Base-by-base conservation (phyloP, 2,797 vertebrate species). In the Liasis olivaceus region DNA sequence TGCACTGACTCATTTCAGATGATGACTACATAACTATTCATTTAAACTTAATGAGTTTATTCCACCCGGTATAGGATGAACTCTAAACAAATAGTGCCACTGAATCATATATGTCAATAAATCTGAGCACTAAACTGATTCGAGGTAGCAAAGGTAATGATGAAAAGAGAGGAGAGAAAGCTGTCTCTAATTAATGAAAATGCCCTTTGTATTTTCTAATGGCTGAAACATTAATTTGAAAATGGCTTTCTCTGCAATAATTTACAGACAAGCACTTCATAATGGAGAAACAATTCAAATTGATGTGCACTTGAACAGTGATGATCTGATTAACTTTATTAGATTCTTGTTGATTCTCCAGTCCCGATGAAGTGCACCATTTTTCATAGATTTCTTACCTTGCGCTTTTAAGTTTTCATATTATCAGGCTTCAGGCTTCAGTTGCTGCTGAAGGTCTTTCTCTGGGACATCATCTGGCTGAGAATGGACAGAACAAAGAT, bases 261-360 rank as follows among this genome's bases (percentile, higher is more conserved):
- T 98, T 98, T 97, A 96, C 95, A 97, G 97, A 97, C 97, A 98
- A 98, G 97, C 96, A 97, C 94, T 97, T 97, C 96, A 97, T 98
- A 97, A 98, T 98, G 97, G 95, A 93, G 97, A 97, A 98, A 98
- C 97, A 98, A 98, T 98, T 98, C 97, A 97, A 98, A 98, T 98
- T 97, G 97, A 98, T 98, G 97, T 96, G 97, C 97, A 97, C 95
- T 95, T 90, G 91, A 97, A 97, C 0, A 60, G 92, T 96, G 97
- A 97, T 98, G 97, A 98, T 98, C 97, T 97, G 97, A 98, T 98
- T 98, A 98, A 97, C 97, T 97, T 96, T 97, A 98, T 98, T 98
- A 97, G 97, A 98, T 98, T 98, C 96, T 98, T 97, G 97, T 98
- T 98, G 98, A 98, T 98, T 97, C 97, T 97, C 97, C 93, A 96